Conservation (phyloP, 2,797 vertebrate species). For the Myotis findleyi region DNA sequence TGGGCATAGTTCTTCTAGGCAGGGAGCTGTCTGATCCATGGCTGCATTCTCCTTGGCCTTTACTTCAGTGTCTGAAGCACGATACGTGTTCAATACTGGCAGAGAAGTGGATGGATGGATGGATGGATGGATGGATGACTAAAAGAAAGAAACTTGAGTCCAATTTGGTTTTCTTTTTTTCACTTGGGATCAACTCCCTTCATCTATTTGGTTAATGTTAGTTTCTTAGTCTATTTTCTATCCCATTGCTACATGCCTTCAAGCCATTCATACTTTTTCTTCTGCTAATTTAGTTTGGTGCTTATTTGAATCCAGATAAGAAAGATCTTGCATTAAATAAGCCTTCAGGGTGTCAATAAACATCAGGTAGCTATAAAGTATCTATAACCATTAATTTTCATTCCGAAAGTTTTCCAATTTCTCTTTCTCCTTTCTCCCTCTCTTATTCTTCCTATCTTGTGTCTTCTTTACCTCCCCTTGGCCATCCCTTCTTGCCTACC, state of each 20-base stretch:
- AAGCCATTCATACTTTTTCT: conserved; percentile 45
- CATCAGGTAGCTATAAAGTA: conserved; percentile 38
- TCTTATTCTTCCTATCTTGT: not conserved
- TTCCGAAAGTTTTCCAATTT: conserved; percentile 54
- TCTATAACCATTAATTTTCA: conserved; percentile 63
- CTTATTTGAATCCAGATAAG: conserved; percentile 60
- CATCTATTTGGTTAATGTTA: conserved; percentile 10
- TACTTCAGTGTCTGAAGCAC: not conserved
- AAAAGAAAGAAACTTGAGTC: conserved; percentile 11
- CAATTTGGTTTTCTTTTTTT: not conserved
- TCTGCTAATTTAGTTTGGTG: conserved; percentile 57
- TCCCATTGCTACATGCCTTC: conserved; percentile 8
- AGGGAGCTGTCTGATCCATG: not conserved
- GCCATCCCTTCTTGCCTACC: not conserved
- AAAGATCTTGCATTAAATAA: conserved; percentile 62
- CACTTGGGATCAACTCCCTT: not conserved
- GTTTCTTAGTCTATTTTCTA: conserved; percentile 37
- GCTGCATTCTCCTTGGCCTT: not conserved
- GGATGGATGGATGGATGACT: conserved; percentile 12
- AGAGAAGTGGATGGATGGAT: not conserved
- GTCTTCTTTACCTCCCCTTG: not conserved
- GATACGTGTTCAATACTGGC: not conserved
- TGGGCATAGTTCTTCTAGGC: not conserved
- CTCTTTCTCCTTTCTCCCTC: not conserved
- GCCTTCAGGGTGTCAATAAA: conserved; percentile 61